Base-by-base conservation (phyloP, 2,113 vertebrate genomes). In the Mus musculus region DNA sequence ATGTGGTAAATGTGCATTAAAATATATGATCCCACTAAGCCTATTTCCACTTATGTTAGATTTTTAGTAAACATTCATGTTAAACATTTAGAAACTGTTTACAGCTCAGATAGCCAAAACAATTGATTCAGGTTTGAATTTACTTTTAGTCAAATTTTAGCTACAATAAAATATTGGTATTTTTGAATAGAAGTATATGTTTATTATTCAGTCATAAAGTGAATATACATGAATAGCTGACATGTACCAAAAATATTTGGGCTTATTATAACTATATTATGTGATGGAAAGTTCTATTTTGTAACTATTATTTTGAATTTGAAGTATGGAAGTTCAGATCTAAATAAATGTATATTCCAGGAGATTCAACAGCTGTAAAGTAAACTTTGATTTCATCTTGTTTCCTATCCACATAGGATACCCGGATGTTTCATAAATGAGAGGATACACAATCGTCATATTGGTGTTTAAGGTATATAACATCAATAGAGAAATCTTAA, bases 111-210 rank as follows among this genome's bases (percentile, higher is more conserved):
- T 71, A 0, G 61, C 20, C 36, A 33, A 86, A 85, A 59, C 8
- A 88, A 77, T 42, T 16, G 49, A 20, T 81, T 80, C 14, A 73
- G 12, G 80, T 97, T 92, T 93, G 4, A 71, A 82, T 91, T 77
- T 33, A 67, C 1, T 46, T 24, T 89, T 76, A 7, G 9, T 75
- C 3, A 91, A 86, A 93, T 17, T 2, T 28, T 67, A 46, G 17
- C 3, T 17, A 72, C 22, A 42, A 73, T 92, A 69, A 75, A 67
- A 93, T 90, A 80, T 67, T 28, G 7, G 39, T 19, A 86, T 30
- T 93, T 30, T 61, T 92, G n/a, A 52, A 89, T 36, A 88, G 46
- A 93, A 82, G 36, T 17, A 1, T 3, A 77, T 86, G 10, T 13
- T 90, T 73, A 16, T 71, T 30, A 90, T 88, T 71, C 59, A 90